Conservation (phyloP, 1,140 invertebrate genomes). For the Drosophila pseudoobscura region DNA sequence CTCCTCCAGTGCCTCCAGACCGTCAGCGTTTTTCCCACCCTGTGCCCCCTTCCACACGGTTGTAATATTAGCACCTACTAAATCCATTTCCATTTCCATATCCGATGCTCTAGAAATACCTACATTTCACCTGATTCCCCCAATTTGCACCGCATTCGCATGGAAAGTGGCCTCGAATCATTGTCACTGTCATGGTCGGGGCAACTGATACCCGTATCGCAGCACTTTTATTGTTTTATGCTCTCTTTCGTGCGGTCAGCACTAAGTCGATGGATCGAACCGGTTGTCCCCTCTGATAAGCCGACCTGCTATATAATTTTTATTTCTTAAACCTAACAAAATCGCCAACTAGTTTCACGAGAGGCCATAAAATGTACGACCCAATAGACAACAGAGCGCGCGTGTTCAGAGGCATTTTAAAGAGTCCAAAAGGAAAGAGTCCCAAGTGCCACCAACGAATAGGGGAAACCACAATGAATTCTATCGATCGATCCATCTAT, state of each 20-base stretch:
- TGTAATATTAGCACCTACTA: slow-evolving; percentile 32
- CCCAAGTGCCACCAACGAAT: no score
- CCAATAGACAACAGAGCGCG: slow-evolving; percentile 13
- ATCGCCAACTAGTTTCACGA: slow-evolving; percentile 32
- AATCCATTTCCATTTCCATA: slow-evolving; percentile 60
- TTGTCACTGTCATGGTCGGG: background rate
- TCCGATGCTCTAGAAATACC: slow-evolving; percentile 15
- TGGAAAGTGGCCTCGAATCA: no score
- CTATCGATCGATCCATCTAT: no score
- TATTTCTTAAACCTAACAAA: slow-evolving; percentile 14
- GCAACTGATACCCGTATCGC: slow-evolving; percentile 4
- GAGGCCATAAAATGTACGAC: slow-evolving; percentile 6
- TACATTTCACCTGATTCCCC: slow-evolving; percentile 7
- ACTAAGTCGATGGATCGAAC: slow-evolving; percentile 5
- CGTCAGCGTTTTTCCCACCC: slow-evolving; percentile 17
- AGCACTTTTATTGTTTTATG: slow-evolving; percentile 27
- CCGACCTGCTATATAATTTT: slow-evolving; percentile 32
- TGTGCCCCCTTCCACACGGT: background rate
- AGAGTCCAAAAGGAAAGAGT: no score
- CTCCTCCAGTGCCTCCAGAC: slow-evolving; percentile 18
- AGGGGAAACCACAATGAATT: no score
- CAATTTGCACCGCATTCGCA: no score
- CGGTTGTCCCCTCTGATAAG: slow-evolving; percentile 48
- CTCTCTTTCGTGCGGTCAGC: slow-evolving; percentile 21
- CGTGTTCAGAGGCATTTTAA: background rate